Evolutionary conservation across 2,888 invertebrate species (phyloP), one percentile per base, ranked within the genome.

Genomic region (Ceriagrion tenellum): DNA sequence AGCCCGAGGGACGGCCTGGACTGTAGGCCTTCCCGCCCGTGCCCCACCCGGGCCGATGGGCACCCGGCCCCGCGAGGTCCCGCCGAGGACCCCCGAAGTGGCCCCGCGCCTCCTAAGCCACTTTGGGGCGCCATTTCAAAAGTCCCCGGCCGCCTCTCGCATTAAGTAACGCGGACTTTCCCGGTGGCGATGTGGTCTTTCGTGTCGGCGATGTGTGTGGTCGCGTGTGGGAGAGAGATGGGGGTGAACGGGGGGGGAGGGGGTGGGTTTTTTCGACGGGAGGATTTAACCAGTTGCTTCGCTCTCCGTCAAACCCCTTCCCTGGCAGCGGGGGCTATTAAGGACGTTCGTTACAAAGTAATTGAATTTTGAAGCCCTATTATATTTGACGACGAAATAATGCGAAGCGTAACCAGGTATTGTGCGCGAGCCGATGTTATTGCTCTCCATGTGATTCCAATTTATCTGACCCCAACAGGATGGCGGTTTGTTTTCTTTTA

Each of bases 241-340:
- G n/a, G n/a, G n/a, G n/a, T 20, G 40, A 30, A 55, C 55, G 90
- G 30, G 56, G 55, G 55, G 30, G n/a, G 90, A 59, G 59, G 90
- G 59, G 35, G 88, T 47, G 26, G 40, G 47, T 40, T 40, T 47
- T 40, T 20, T 8, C 55, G 23, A 4, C 8, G 89, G 55, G 89
- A n/a, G 89, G 89, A 55, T 89, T 93, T 93, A 47, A 93, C 93
- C 74, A 69, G 93, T 69, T 93, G 93, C 93, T 69, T 93, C 69
- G 6, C 63, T 47, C 35, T 18, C 69, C 35, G 26, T 74, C 93
- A 26, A 55, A 89, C n/a, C 89, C 89, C 55, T 20, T 91, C 23
- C 23, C 59, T 93, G 10, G 16, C 59, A 16, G 59, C 69, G 59
- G 40, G 93, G 47, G 93, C 47, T 47, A 93, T 91, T 91, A 63